A percentile compares a stretch with the other conserved stretches of the same genome.
phyloP scores from a whole-genome alignment of 2,113 vertebrate genomes.

The Microtus montanus region DNA sequence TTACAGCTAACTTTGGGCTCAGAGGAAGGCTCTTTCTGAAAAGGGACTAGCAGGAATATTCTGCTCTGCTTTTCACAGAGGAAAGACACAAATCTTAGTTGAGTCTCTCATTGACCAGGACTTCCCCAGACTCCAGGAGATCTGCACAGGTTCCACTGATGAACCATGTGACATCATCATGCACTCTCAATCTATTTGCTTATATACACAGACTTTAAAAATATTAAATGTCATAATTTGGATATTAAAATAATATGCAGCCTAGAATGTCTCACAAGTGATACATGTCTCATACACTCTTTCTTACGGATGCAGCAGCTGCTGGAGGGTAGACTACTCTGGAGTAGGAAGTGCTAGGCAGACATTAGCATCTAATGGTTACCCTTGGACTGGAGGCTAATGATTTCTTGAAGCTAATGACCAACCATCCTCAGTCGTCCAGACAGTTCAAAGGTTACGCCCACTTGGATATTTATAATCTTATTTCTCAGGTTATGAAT shows the following conservation, averaged over 20 bases:
- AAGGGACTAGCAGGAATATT: background rate
- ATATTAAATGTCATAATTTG: background rate
- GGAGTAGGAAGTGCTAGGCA: background rate
- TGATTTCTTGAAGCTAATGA: background rate
- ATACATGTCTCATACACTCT: background rate
- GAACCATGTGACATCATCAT: background rate
- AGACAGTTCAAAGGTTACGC: background rate
- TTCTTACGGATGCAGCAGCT: background rate
- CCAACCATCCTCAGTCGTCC: background rate
- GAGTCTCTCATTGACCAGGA: background rate
- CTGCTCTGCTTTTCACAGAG: background rate
- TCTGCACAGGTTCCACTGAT: background rate
- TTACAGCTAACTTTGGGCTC: background rate
- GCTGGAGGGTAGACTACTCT: background rate
- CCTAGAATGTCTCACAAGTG: background rate
- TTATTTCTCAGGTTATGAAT: background rate
- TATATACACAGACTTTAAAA: background rate
- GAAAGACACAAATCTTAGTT: fast-evolving
- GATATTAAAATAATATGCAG: background rate
- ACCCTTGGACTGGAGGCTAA: background rate
- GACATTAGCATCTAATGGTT: background rate
- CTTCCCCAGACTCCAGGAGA: fast-evolving
- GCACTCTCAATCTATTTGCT: background rate
- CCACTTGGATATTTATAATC: background rate
- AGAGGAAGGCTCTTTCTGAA: background rate